These are phyloP conservation scores for Anarhynchus alexandrinus DNA, from an alignment of 2,113 vertebrate species.

Conservation along the genomic window DNA sequence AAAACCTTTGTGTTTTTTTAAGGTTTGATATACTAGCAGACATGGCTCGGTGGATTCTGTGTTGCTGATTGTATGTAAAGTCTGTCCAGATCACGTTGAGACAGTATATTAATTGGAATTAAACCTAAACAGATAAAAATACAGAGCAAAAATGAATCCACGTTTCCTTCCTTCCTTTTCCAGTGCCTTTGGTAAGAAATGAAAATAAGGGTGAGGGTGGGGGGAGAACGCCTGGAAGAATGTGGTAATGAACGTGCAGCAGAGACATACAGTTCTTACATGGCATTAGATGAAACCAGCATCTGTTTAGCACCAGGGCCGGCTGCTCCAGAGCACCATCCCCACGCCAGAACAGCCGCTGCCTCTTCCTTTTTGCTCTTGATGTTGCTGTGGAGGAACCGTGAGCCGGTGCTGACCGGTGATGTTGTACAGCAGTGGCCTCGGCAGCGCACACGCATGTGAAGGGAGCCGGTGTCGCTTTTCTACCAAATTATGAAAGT, in stretches of 20 bases:
- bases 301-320: background rate
- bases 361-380: fast-evolving
- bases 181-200: background rate
- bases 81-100: background rate
- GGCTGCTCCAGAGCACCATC: background rate
- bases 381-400: fast-evolving
- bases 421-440: background rate
- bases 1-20: background rate
- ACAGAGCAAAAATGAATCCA: background rate
- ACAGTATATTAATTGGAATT: background rate
- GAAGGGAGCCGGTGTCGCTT: background rate
- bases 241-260: background rate
- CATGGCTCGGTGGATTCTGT: fast-evolving
- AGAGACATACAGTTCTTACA: background rate
- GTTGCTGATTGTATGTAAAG: fast-evolving
- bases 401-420: fast-evolving
- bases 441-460: fast-evolving
- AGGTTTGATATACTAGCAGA: background rate
- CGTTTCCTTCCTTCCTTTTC: background rate
- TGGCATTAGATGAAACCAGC: background rate
- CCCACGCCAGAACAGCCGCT: background rate
- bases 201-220: background rate
- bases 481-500: background rate
- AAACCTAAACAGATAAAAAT: background rate
- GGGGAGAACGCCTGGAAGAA: background rate